phyloP scores from a whole-genome alignment of 2,888 invertebrate species.

The Lepetodrilus schrolli region DNA sequence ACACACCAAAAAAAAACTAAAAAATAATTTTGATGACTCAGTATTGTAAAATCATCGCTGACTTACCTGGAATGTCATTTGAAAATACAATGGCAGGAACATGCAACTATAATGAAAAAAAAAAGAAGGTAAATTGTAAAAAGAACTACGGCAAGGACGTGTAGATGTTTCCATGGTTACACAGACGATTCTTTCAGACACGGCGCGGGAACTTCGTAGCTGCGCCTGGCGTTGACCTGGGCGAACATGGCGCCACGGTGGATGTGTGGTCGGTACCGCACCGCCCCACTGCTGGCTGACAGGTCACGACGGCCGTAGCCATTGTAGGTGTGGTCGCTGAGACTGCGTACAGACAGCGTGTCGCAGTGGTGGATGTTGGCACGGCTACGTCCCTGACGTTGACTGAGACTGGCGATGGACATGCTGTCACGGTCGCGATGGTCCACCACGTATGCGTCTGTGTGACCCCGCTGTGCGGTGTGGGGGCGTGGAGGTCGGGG shows the following conservation, averaged over 20 bases:
- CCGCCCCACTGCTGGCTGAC: not conserved
- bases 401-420: constrained; percentile 18
- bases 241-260: constrained; percentile 7
- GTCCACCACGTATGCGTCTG: not conserved
- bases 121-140: too few species aligned
- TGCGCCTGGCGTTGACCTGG: constrained; percentile 5
- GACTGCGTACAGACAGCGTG: not conserved
- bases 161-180: too few species aligned
- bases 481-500: constrained; percentile 4
- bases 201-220: constrained; percentile 34
- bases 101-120: too few species aligned
- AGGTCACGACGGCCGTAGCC: not conserved
- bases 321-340: constrained; percentile 2
- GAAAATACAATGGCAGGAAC: too few species aligned
- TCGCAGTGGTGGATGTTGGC: not conserved
- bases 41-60: too few species aligned
- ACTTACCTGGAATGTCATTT: too few species aligned
- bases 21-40: too few species aligned
- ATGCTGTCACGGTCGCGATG: constrained; percentile 4
- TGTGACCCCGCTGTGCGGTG: not conserved
- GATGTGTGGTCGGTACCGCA: constrained; percentile 29
- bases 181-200: constrained; percentile 45
- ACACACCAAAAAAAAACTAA: too few species aligned
- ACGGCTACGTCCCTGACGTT: not conserved
- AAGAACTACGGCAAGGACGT: too few species aligned